Evolutionary conservation across 2,888 invertebrate species (phyloP).

Genomic region (Rosalia funebris): DNA sequence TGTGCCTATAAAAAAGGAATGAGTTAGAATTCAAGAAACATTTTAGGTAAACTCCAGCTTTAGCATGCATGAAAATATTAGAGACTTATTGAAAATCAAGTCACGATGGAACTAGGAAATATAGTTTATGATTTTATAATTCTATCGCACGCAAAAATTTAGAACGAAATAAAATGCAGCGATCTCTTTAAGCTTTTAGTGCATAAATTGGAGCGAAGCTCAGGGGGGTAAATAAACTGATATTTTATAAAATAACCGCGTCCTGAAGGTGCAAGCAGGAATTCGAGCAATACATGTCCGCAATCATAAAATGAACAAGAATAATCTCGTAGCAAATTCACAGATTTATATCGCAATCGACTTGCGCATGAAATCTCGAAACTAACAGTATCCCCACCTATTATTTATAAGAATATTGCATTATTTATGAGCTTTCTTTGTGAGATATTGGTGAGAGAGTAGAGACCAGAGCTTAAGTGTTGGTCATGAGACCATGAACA

Average conservation of each 20-base stretch:
- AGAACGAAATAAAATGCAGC: not conserved
- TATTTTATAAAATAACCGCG: constrained; percentile 9
- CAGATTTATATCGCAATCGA: constrained; percentile 7
- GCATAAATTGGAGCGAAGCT: not conserved
- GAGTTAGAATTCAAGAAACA: too few species aligned
- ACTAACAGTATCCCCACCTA: constrained; percentile 9
- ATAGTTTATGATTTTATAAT: not conserved
- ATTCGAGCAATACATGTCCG: constrained; percentile 4
- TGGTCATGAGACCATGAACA: constrained; percentile 26
- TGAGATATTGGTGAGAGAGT: constrained; percentile 22
- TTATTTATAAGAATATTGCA: constrained; percentile 40
- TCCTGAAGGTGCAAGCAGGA: constrained; percentile 6
- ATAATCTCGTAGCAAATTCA: constrained; percentile 17
- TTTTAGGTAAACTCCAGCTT: too few species aligned
- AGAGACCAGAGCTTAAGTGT: constrained; percentile 33
- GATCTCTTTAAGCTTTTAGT: not conserved
- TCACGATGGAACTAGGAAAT: not conserved
- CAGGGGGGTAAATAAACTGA: constrained; percentile 10
- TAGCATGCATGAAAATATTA: too few species aligned
- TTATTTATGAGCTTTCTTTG: constrained; percentile 37
- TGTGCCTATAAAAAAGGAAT: too few species aligned
- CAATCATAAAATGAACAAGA: constrained; percentile 13
- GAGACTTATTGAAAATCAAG: not conserved
- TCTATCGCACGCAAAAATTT: not conserved
- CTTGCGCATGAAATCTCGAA: not conserved